phyloP scores from a whole-genome alignment of 1,140 invertebrate genomes.

The Cydia splendana region DNA sequence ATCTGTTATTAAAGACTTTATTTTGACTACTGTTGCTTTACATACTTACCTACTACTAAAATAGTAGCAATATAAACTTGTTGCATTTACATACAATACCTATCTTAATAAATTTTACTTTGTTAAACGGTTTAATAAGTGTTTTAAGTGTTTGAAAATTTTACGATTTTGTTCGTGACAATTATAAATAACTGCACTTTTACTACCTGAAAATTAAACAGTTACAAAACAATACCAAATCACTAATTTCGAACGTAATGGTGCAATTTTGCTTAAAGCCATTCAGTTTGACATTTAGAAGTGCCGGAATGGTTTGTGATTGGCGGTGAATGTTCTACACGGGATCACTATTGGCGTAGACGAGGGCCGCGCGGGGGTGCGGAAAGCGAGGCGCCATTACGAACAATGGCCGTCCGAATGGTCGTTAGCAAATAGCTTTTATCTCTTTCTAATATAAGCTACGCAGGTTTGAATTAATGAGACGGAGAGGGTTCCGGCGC shows the following conservation, averaged over 20 bases:
- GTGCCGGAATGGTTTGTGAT: slow-evolving; percentile 79
- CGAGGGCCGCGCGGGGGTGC: slow-evolving; percentile 63
- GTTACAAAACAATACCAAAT: slow-evolving; percentile 40
- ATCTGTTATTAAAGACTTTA: too few relatives aligned
- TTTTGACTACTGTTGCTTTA: neutral
- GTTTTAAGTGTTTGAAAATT: slow-evolving; percentile 7
- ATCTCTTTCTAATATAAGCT: slow-evolving; percentile 78
- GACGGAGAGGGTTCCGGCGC: slow-evolving; percentile 71
- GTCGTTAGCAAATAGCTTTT: slow-evolving; percentile 78
- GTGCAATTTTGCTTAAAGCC: slow-evolving; percentile 61
- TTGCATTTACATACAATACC: neutral
- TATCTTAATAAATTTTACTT: neutral
- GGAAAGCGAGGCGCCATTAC: slow-evolving; percentile 73
- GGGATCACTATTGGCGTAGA: slow-evolving; percentile 77
- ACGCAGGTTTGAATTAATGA: slow-evolving; percentile 77
- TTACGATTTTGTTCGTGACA: slow-evolving; percentile 6
- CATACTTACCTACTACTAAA: neutral
- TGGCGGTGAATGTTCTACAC: slow-evolving; percentile 78
- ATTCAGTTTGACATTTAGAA: slow-evolving; percentile 78
- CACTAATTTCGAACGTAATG: slow-evolving; percentile 49
- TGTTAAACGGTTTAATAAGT: neutral
- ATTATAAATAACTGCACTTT: slow-evolving; percentile 31
- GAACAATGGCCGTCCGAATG: slow-evolving; percentile 73
- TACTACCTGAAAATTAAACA: slow-evolving; percentile 29
- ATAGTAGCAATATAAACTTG: neutral